A percentile compares a stretch with the other conserved stretches of the same genome.
These are phyloP conservation scores for Yponomeuta cagnagella DNA, from an alignment of 2,888 invertebrate genomes.

Conservation along the genomic window DNA sequence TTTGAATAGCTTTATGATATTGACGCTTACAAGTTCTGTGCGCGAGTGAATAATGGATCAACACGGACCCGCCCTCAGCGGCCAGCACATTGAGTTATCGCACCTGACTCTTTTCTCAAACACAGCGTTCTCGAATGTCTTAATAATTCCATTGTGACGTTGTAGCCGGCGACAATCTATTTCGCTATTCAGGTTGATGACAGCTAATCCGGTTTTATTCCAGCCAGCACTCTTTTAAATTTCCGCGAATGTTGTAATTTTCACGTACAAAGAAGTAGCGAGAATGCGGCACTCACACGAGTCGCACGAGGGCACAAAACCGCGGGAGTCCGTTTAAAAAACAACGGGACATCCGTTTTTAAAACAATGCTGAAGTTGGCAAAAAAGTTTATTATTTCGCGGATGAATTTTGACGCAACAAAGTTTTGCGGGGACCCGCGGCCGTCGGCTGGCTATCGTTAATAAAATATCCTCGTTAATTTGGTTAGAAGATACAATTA, in stretches of 20 bases:
- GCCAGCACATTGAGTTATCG: neutral
- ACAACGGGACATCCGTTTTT: constrained; percentile 53
- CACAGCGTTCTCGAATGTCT: neutral
- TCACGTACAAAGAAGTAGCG: neutral
- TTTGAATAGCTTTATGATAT: constrained; percentile 29
- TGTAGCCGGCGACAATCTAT: neutral
- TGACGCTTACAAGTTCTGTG: constrained; percentile 18
- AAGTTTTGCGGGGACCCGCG: neutral
- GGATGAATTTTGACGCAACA: constrained; percentile 37
- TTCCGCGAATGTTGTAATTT: neutral
- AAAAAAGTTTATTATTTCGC: constrained; percentile 46
- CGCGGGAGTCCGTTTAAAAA: constrained; percentile 39
- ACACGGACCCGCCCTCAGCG: neutral
- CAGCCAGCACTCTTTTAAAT: neutral
- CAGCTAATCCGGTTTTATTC: neutral
- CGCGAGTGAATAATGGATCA: constrained; percentile 2
- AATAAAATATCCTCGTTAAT: neutral
- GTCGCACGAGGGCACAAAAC: constrained; percentile 29
- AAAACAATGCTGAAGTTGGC: constrained; percentile 42
- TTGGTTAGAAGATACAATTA: neutral
- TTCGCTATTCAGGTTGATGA: neutral
- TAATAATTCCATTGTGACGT: neutral
- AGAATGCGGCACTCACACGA: neutral
- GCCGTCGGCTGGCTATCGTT: neutral
- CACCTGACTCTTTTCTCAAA: neutral